Conservation (phyloP, 2,797 vertebrate species). For the Carcharodon carcharias region DNA sequence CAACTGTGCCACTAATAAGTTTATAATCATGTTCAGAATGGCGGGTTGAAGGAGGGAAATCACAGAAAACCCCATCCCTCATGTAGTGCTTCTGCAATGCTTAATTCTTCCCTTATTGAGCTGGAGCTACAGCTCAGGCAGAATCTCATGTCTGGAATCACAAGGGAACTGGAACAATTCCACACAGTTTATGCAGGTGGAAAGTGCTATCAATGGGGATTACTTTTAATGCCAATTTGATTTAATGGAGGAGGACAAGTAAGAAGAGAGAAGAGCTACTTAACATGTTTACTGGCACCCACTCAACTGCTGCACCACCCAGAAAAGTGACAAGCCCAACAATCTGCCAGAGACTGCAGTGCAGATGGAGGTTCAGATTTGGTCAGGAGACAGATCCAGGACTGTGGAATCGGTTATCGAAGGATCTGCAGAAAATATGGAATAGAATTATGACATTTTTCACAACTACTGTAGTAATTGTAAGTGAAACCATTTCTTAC, state of each 20-base stretch:
- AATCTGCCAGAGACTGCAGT: background rate
- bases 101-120: background rate
- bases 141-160: background rate
- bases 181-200: background rate
- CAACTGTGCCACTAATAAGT: background rate
- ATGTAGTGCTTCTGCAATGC: background rate
- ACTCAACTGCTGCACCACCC: background rate
- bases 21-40: background rate
- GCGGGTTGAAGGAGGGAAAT: too few relatives aligned
- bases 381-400: background rate
- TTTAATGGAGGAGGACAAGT: background rate
- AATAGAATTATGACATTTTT: background rate
- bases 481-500: too few relatives aligned
- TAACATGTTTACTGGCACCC: background rate
- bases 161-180: background rate
- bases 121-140: background rate
- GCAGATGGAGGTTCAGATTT: background rate
- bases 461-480: background rate
- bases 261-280: background rate
- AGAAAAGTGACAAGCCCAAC: background rate
- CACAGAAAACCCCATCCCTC: background rate
- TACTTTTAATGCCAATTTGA: background rate
- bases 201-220: background rate
- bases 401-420: background rate
- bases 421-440: background rate